Evolutionary conservation across 2,113 vertebrate species (phyloP).

Genomic region (Thamnophis sirtalis): DNA sequence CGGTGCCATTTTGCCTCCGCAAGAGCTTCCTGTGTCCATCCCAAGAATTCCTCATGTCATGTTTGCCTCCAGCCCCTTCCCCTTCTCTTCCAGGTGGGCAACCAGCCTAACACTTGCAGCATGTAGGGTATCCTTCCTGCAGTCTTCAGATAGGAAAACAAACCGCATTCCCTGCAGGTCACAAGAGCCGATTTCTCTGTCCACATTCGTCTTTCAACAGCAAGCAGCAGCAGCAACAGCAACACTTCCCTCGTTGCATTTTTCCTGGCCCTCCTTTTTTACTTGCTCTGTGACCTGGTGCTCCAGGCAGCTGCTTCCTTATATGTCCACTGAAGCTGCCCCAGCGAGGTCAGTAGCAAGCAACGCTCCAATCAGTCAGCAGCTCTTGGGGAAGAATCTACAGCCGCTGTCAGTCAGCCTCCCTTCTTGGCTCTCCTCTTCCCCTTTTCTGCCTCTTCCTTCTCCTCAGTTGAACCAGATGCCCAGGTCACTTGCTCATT

Average conservation of each 20-base stretch:
- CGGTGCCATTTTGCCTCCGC: background rate
- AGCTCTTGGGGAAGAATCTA: background rate
- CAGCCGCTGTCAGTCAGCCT: background rate
- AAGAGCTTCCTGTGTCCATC: background rate
- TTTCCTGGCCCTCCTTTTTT: background rate
- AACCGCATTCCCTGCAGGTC: background rate
- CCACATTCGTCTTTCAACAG: background rate
- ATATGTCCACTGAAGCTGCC: background rate
- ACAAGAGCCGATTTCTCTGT: background rate
- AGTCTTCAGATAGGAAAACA: background rate
- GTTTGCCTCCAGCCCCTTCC: background rate
- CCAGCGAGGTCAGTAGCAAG: background rate
- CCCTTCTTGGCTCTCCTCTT: background rate
- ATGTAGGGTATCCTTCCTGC: background rate
- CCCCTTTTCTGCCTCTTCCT: background rate
- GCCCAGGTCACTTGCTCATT: background rate
- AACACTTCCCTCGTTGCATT: background rate
- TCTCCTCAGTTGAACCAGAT: background rate
- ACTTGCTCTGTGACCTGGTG: background rate
- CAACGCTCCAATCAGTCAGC: background rate
- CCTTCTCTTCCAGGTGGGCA: background rate
- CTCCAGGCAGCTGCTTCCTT: background rate
- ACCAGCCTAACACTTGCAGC: background rate
- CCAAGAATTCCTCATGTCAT: background rate
- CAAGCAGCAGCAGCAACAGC: background rate